These are phyloP conservation scores for Xenopus laevis DNA, from an alignment of 2,113 vertebrate species.

Conservation along the genomic window DNA sequence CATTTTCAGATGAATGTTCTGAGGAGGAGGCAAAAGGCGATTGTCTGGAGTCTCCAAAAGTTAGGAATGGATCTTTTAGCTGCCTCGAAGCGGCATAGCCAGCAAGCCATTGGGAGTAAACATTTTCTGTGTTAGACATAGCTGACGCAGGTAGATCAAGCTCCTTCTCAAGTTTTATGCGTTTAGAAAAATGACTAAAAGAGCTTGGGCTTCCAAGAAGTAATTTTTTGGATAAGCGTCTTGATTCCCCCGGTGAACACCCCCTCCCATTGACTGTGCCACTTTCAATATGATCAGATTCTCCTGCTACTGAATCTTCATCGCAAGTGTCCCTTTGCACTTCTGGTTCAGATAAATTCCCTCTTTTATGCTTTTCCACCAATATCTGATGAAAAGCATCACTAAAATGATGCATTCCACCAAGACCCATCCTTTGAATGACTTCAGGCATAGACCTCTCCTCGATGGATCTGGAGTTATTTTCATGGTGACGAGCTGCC, in stretches of 20 bases:
- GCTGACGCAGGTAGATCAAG: slow-evolving; percentile 92
- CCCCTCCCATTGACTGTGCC: slow-evolving; percentile 90
- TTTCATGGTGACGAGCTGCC: slow-evolving; percentile 87
- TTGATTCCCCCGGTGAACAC: slow-evolving; percentile 91
- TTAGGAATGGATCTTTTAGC: slow-evolving; percentile 98
- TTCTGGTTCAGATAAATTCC: slow-evolving; percentile 88
- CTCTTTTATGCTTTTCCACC: slow-evolving; percentile 87
- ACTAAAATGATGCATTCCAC: slow-evolving; percentile 98
- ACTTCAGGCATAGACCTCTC: slow-evolving; percentile 88
- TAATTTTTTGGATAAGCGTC: slow-evolving; percentile 95
- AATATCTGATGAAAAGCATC: slow-evolving; percentile 90
- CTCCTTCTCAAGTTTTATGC: slow-evolving; percentile 98
- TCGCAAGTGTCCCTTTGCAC: slow-evolving; percentile 88
- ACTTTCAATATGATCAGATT: slow-evolving; percentile 88
- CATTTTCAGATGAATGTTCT: slow-evolving; percentile 97
- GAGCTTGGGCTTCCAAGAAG: slow-evolving; percentile 95
- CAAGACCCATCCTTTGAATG: slow-evolving; percentile 95
- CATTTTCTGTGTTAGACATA: slow-evolving; percentile 97
- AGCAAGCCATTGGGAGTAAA: slow-evolving; percentile 98
- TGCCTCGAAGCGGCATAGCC: slow-evolving; percentile 96
- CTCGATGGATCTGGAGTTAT: slow-evolving; percentile 74
- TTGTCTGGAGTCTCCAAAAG: slow-evolving; percentile 98
- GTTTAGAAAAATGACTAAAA: slow-evolving; percentile 96
- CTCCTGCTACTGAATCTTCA: slow-evolving; percentile 84
- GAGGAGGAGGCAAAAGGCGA: slow-evolving; percentile 98